A percentile compares a stretch with the other conserved stretches of the same genome.
These are phyloP conservation scores for Folsomia manolachei DNA, from an alignment of 2,888 invertebrate genomes.

Conservation along the genomic window DNA sequence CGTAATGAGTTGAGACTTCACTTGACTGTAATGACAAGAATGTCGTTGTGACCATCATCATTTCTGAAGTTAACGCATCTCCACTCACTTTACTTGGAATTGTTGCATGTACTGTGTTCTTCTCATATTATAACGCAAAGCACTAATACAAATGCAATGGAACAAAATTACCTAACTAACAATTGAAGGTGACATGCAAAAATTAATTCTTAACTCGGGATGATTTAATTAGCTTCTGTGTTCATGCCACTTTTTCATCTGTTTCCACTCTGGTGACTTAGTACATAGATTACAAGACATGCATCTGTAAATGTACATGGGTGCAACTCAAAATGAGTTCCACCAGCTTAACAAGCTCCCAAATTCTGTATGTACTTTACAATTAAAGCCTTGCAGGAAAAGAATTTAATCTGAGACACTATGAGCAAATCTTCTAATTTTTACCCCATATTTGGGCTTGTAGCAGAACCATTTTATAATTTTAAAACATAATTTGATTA, in stretches of 20 bases:
- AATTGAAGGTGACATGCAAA: conserved; percentile 30
- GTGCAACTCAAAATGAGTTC: no score
- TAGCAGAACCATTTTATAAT: neutral
- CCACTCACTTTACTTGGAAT: neutral
- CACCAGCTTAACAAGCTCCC: neutral
- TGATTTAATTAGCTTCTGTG: conserved; percentile 34
- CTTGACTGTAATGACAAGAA: neutral
- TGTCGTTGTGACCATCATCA: neutral
- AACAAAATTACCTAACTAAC: neutral
- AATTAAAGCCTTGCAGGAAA: neutral
- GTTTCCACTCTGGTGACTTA: conserved; percentile 11
- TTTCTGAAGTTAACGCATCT: neutral
- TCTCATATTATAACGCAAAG: neutral
- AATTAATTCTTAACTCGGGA: conserved; percentile 26
- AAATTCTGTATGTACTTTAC: neutral
- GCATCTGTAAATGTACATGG: no score
- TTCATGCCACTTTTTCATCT: conserved; percentile 8
- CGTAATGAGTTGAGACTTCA: neutral
- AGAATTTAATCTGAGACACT: neutral
- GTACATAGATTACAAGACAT: neutral
- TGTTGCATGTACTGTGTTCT: no score
- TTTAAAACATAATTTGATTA: neutral
- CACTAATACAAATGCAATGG: no score
- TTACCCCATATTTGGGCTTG: neutral
- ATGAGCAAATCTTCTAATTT: neutral